phyloP scores from a whole-genome alignment of 1,140 invertebrate genomes.

The Solen grandis region DNA sequence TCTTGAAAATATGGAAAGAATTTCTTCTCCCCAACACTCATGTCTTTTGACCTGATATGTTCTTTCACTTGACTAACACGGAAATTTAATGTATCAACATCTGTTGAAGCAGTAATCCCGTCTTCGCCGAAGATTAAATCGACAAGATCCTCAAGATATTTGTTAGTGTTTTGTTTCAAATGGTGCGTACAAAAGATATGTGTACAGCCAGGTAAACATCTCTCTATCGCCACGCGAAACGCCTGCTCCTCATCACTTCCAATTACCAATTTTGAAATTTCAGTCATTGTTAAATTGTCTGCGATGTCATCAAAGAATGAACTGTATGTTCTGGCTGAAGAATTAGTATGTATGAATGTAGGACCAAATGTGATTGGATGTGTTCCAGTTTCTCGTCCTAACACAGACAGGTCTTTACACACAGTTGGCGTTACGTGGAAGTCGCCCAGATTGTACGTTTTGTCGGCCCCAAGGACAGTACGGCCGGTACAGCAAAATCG shows the following conservation, averaged over 20 bases:
- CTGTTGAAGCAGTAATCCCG: too few relatives aligned
- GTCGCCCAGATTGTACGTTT: slow-evolving; percentile 16
- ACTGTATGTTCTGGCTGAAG: not conserved
- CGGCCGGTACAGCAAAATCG: slow-evolving; percentile 1
- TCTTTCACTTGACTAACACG: too few relatives aligned
- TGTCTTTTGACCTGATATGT: too few relatives aligned
- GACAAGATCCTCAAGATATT: too few relatives aligned
- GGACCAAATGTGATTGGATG: slow-evolving; percentile 20
- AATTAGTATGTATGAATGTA: not conserved
- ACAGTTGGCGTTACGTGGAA: slow-evolving; percentile 17
- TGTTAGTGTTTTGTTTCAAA: too few relatives aligned
- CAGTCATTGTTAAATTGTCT: not conserved
- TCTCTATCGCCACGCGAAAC: not conserved
- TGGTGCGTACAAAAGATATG: slow-evolving; percentile 25
- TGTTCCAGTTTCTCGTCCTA: not conserved
- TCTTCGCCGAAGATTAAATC: not conserved
- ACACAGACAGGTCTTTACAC: slow-evolving; percentile 5
- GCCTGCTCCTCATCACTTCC: slow-evolving; percentile 16
- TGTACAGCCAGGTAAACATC: slow-evolving; percentile 4
- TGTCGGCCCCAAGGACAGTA: slow-evolving; percentile 8
- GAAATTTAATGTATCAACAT: too few relatives aligned
- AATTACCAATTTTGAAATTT: not conserved
- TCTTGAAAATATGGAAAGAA: too few relatives aligned
- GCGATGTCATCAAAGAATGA: slow-evolving; percentile 18
- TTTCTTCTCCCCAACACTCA: too few relatives aligned